Base-by-base conservation (phyloP, 2,113 vertebrate genomes). In the Thalassarche chlororhynchos region DNA sequence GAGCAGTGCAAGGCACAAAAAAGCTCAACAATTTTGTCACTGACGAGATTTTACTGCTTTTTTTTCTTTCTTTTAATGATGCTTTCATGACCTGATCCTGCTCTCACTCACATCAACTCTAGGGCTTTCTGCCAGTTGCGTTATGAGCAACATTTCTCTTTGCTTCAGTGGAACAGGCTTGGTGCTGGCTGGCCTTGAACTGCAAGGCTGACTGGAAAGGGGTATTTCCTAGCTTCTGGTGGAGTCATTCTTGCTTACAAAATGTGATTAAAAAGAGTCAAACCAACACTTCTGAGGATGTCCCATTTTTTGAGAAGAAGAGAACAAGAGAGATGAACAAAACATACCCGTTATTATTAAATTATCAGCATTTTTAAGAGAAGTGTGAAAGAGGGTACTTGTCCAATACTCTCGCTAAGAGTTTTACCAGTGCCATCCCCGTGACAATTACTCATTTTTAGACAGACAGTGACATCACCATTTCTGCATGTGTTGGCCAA, bases 221-320 rank as follows among this genome's bases (percentile, higher is more conserved):
- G 74, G 81, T 87, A 92, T 91, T 97, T 97, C 84, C 52, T 57
- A 82, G 54, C 49, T 60, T 62, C 81, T 87, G 54, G 23, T 68
- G 60, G 69, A 89, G 65, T 72, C 49, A 76, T 58, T 93, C 66
- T 82, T 82, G 61, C 77, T 84, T 76, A n/a, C 5, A 87, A 93
- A 85, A 92, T 69, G 34, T 38, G 31, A 93, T 76, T 84, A 64
- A 58, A 69, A 69, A 75, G 18, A 81, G 69, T 34, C 77, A 91
- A 84, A 79, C 10, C 14, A 84, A 52, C 9, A 21, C 28, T 72
- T 87, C n/a, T 25, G 65, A 84, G 61, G 44, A 61, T 28, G n/a
- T 15, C 52, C 12, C 2, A 6, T 54, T 81, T 51, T 58, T 76
- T 44, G 42, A 57, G 14, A 51, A 52, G 31, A 82, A 26, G 20